Conservation (phyloP, 2,888 invertebrate species). For the Dicyrtoma fusca region DNA sequence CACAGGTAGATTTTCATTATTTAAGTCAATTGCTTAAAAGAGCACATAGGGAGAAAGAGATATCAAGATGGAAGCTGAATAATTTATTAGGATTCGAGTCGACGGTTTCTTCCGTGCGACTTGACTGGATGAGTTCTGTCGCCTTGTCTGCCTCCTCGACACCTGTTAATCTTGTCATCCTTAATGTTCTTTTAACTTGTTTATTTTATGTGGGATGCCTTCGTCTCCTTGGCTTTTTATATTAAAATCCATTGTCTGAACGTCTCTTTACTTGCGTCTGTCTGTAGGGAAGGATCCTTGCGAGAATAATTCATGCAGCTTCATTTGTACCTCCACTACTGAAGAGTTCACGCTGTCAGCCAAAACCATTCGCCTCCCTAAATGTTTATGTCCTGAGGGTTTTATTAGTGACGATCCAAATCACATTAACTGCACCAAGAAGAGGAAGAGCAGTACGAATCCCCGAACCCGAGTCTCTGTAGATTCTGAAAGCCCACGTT, state of each 20-base stretch:
- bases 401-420: conserved; percentile 3
- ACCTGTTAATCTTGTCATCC: conserved; percentile 17
- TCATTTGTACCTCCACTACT: conserved; percentile 27
- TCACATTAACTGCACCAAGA: neutral
- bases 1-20: conserved; percentile 32
- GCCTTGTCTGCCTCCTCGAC: neutral
- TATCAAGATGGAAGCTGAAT: conserved; percentile 19
- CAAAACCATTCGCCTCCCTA: conserved; percentile 7
- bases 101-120: too few species aligned
- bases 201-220: neutral
- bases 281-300: conserved; percentile 30
- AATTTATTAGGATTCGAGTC: conserved; percentile 17
- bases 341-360: neutral
- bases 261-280: neutral
- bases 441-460: neutral
- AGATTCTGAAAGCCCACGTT: neutral
- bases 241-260: too few species aligned
- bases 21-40: conserved; percentile 12
- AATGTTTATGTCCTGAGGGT: conserved; percentile 33
- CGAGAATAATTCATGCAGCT: conserved; percentile 28
- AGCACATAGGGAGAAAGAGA: conserved; percentile 18
- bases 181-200: conserved; percentile 6
- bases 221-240: neutral
- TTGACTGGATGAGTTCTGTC: neutral
- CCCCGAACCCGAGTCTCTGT: neutral